Conservation (phyloP, 2,888 invertebrate genomes). For the Tridacna crocea region DNA sequence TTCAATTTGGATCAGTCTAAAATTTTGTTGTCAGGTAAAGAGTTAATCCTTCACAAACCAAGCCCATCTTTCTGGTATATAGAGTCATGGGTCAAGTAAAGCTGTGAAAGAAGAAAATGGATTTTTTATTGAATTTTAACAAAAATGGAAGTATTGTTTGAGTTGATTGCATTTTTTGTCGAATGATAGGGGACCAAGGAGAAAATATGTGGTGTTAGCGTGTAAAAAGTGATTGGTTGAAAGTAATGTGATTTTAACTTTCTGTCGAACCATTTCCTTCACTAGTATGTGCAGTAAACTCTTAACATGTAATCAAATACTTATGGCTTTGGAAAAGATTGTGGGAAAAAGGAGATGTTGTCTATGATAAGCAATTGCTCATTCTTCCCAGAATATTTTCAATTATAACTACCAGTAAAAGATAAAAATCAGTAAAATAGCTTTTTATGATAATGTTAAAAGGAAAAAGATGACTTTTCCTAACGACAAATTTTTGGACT, state of each 20-base stretch:
- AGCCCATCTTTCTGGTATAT: too few species aligned
- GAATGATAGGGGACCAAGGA: neutral
- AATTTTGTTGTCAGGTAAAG: too few species aligned
- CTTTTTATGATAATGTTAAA: too few species aligned
- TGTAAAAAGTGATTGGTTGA: slow-evolving; percentile 2
- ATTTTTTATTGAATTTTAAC: slow-evolving; percentile 16
- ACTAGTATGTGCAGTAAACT: neutral
- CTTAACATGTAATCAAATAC: neutral
- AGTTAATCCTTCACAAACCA: too few species aligned
- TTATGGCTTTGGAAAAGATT: neutral
- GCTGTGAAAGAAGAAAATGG: neutral
- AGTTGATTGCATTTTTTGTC: slow-evolving; percentile 15
- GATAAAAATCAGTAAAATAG: too few species aligned
- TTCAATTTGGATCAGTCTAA: too few species aligned
- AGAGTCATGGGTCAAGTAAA: neutral
- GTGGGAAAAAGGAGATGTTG: neutral
- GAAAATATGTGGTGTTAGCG: slow-evolving; percentile 8
- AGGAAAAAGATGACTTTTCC: too few species aligned
- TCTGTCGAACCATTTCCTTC: neutral
- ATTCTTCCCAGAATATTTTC: too few species aligned
- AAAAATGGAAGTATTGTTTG: slow-evolving; percentile 21
- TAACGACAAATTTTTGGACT: too few species aligned
- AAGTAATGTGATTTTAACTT: slow-evolving; percentile 3
- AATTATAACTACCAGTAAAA: too few species aligned
- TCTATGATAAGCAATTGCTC: neutral